Percentiles rank a stretch among this genome's conserved stretches.
These are phyloP conservation scores for Porites lobata DNA, from an alignment of 92 coral and sea anemone genomes.

Conservation along the genomic window DNA sequence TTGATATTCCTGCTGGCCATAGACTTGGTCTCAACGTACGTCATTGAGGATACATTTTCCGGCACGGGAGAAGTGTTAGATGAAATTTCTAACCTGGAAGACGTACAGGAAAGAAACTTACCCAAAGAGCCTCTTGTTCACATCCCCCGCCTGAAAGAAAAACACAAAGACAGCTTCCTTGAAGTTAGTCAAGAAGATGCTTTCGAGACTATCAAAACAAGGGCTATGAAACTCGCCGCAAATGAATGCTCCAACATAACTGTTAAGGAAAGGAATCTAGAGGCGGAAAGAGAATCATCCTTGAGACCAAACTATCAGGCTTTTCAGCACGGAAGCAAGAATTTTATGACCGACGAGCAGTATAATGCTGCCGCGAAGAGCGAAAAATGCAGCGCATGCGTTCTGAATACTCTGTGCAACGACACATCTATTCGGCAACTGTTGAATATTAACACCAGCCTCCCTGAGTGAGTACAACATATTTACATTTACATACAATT, in stretches of 20 bases:
- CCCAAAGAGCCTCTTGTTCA: neutral
- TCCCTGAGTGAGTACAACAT: neutral
- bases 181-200: neutral
- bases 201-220: neutral
- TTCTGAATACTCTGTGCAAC: neutral
- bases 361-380: neutral
- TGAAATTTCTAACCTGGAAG: neutral
- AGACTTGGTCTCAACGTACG: slow-evolving; percentile 7
- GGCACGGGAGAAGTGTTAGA: neutral
- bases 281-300: neutral
- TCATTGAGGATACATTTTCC: neutral
- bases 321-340: neutral
- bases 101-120: neutral
- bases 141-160: too few relatives aligned
- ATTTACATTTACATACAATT: neutral
- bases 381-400: slow-evolving; percentile 15
- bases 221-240: neutral
- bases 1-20: neutral
- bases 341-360: neutral
- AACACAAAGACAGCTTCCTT: too few relatives aligned
- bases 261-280: too few relatives aligned
- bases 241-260: too few relatives aligned
- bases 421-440: neutral
- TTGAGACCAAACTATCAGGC: neutral
- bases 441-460: neutral